These are phyloP conservation scores for Linurgus olivaceus DNA, from an alignment of 2,797 vertebrate species.

Conservation along the genomic window DNA sequence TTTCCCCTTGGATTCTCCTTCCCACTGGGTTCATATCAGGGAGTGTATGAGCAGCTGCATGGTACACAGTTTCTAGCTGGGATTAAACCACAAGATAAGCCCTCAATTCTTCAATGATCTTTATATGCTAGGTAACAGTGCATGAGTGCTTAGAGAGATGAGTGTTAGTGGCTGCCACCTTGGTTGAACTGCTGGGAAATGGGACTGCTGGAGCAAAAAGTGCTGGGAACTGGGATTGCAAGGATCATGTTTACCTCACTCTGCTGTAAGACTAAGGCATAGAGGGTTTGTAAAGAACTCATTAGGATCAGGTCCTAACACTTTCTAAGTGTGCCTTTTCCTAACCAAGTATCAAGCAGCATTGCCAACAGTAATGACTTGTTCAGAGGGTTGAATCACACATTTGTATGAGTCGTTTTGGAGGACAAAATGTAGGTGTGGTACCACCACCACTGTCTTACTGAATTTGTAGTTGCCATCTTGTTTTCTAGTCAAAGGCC, in stretches of 20 bases:
- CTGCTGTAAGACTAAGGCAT: neutral
- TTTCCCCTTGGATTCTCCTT: neutral
- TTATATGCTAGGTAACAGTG: neutral
- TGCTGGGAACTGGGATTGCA: neutral
- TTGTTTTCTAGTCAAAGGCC: neutral
- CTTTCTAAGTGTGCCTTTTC: neutral
- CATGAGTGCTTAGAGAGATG: neutral
- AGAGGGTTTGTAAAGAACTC: neutral
- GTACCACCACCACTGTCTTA: neutral
- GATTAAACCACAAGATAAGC: neutral
- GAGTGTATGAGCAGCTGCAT: neutral
- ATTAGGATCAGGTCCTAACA: neutral
- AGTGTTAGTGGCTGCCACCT: neutral
- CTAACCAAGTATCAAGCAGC: neutral
- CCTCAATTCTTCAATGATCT: neutral
- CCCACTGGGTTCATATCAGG: neutral
- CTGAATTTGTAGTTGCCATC: neutral
- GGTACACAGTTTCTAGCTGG: neutral
- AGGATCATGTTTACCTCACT: neutral
- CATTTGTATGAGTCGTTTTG: neutral
- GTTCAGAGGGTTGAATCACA: neutral
- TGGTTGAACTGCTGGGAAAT: neutral
- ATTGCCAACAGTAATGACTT: neutral
- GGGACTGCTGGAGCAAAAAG: neutral
- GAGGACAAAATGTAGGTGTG: neutral